Evolutionary conservation across 2,888 invertebrate genomes (phyloP).

Genomic region (Mesorhabditis sp.): DNA sequence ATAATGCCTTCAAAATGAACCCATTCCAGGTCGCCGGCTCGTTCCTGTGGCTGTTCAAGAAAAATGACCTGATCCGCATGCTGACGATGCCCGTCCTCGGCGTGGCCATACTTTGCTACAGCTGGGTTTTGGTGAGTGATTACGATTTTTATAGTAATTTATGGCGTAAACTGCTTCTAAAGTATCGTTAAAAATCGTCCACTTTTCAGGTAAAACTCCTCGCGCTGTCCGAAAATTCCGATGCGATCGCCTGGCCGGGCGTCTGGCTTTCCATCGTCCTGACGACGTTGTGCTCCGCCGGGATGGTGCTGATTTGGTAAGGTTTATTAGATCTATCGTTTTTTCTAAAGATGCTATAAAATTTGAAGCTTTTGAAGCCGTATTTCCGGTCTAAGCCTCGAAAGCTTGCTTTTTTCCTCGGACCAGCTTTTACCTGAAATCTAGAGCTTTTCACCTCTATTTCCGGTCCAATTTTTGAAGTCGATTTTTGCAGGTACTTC

Average conservation of each 20-base stretch:
- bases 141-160: neutral
- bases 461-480: constrained; percentile 12
- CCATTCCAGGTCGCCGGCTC: neutral
- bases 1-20: too few relatives aligned
- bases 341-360: neutral
- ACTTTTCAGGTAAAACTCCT: constrained; percentile 44
- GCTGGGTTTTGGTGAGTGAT: neutral
- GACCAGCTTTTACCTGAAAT: too few relatives aligned
- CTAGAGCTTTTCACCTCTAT: constrained; percentile 13
- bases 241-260: constrained; percentile 36
- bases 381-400: too few relatives aligned
- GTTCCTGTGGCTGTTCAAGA: neutral
- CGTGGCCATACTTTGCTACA: neutral
- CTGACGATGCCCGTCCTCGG: constrained; percentile 12
- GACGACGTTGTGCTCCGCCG: constrained; percentile 15
- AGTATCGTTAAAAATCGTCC: constrained; percentile 13
- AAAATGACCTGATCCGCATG: neutral
- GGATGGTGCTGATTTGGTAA: constrained; percentile 28
- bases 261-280: constrained; percentile 26
- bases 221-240: constrained; percentile 42
- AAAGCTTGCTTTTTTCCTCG: too few relatives aligned
- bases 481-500: constrained; percentile 18
- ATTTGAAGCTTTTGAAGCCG: neutral
- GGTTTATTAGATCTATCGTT: constrained; percentile 7
- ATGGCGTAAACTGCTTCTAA: neutral